phyloP scores from a whole-genome alignment of 1,140 invertebrate species.

The Anadara kagoshimensis region DNA sequence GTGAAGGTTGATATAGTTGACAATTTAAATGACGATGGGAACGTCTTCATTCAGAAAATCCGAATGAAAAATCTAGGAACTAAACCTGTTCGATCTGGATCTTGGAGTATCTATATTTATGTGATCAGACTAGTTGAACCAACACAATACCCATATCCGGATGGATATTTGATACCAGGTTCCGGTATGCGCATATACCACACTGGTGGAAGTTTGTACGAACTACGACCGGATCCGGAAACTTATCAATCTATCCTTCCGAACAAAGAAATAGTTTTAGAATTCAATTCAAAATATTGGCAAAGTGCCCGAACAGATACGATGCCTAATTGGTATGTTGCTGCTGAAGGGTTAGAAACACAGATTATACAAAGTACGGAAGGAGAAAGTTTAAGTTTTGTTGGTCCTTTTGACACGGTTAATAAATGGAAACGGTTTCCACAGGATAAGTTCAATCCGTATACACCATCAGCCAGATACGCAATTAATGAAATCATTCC shows the following conservation, averaged over 20 bases:
- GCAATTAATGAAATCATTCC: constrained; percentile 35
- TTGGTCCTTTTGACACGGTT: constrained; percentile 49
- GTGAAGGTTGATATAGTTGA: constrained; percentile 50
- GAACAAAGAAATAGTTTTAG: constrained; percentile 29
- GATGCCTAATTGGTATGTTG: constrained; percentile 64
- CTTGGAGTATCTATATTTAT: constrained; percentile 56
- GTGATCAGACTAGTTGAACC: constrained; percentile 46
- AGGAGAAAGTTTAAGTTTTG: constrained; percentile 49
- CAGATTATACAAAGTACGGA: constrained; percentile 42
- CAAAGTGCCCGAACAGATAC: constrained; percentile 60
- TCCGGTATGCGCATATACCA: constrained; percentile 52
- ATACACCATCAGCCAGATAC: constrained; percentile 42
- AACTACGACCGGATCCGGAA: constrained; percentile 40
- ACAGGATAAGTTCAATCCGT: constrained; percentile 57
- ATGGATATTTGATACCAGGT: constrained; percentile 31
- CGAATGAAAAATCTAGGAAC: constrained; percentile 50
- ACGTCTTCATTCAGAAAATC: constrained; percentile 30
- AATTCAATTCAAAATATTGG: constrained; percentile 51
- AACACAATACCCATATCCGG: constrained; percentile 29
- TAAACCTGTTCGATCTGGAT: constrained; percentile 33
- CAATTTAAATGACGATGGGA: constrained; percentile 42
- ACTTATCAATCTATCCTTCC: constrained; percentile 40
- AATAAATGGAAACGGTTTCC: constrained; percentile 60
- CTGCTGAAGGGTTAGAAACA: constrained; percentile 43
- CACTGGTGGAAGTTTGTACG: constrained; percentile 58